Evolutionary conservation across 2,113 vertebrate genomes (phyloP), one percentile per base, ranked within the genome.

Genomic region (Lota lota): DNA sequence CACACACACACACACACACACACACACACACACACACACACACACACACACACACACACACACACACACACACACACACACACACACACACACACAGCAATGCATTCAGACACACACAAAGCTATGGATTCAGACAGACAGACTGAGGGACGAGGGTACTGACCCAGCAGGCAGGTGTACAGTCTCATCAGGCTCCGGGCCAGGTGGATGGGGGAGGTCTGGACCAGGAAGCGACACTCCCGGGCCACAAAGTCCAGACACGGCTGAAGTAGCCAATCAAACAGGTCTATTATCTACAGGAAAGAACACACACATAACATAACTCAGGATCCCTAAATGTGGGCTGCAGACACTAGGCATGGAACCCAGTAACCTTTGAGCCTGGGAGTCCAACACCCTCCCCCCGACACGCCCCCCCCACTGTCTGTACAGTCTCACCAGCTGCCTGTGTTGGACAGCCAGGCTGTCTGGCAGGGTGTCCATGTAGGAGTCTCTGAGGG

Each of bases 401-500:
- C 16, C 10, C 28, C 28, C 28, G n/a, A 7, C 58, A n/a, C n/a
- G 57, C 18, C 57, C 20, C 19, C 19, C 40, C 56, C 24, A 2
- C 16, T 24, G 17, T 61, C 24, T 59, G 14, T 61, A 17, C 61
- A 0, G 24, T 57, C 82, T 88, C 77, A 98, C 96, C 94, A 97
- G 75, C 28, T 91, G 84, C 68, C 6, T 84, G 22, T 97, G 95
- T 60, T 94, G 94, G 1, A 77, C 51, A 5, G 68, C 77, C 63
- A 98, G 89, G 64, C 53, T 88, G 22, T 88, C 19, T 22, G 96
- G 94, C 62, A 98, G 79, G 0, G 91, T 95, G 17, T 94, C 87
- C 90, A 96, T 83, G 78, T 97, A 98, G 0, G 95, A 98, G 78
- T 96, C 95, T 85, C 95, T 95, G 72, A 97, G 77, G 18, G 96